Evolutionary conservation across 1,140 invertebrate genomes (phyloP), one percentile per base, ranked within the genome.

Genomic region (Andricus grossulariae): DNA sequence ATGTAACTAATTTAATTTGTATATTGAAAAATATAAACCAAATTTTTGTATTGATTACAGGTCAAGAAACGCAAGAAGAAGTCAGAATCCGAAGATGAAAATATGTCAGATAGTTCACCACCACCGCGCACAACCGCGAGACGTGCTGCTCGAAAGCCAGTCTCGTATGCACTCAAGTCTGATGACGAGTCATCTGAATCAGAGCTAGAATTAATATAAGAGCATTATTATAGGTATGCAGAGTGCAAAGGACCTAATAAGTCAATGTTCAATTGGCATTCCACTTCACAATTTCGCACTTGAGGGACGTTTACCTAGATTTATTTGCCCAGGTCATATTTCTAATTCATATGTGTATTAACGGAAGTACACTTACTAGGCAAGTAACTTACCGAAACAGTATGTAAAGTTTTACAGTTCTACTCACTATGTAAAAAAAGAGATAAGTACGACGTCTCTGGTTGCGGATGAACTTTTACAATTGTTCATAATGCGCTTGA

Each of bases 81-180:
- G 55, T 76, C 66, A 8, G 80, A 85, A 5, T 79, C 81, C 1
- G 76, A 85, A 3, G 83, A 87, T 10, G 85, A 84, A 2, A 77
- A 72, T 57, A 49, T 73, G 51, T 76, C 86, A 7, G 82, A 79
- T 16, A 82, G 83, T 7, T 80, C 79, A 7, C 74, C 78, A 19
- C 77, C 76, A 16, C 73, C 81, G 0, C 82, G 77, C 15, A 85
- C 84, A 74, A 86, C 86, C 49, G 39, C 71, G 15, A 80, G 25
- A 0, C 84, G 84, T 11, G 86, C 74, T 11, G 86, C 74, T 55
- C 82, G 88, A 13, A 90, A 90, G 76, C 85, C 84, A 16, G 52
- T 90, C 21, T 88, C 85, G 4, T 90, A 90, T 21, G 82, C 83
- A 39, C 10, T 88, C 8, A 83, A 87, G 32, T 90, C 87, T 45